Evolutionary conservation across 2,888 invertebrate species (phyloP).

Genomic region (Campoletis raptor): DNA sequence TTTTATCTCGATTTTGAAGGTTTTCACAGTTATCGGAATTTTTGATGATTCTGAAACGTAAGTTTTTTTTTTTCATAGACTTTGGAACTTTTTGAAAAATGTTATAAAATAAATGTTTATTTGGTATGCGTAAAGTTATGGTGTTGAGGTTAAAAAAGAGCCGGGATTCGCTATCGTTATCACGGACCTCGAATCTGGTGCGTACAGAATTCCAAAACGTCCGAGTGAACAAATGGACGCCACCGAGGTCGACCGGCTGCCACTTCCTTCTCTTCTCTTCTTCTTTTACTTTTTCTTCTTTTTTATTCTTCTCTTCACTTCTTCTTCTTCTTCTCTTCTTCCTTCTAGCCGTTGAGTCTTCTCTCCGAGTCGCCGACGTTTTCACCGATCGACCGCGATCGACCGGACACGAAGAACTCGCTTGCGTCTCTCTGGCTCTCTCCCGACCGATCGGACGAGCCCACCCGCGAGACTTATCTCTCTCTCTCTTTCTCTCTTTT

Average conservation of each 20-base stretch:
- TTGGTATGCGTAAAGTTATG: conserved; percentile 40
- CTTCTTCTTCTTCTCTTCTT: conserved; percentile 59
- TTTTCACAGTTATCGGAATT: background rate
- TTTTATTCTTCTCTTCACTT: conserved; percentile 62
- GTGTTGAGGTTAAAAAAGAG: conserved; percentile 28
- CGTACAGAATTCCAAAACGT: conserved; percentile 77
- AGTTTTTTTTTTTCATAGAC: background rate
- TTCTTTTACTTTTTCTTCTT: conserved; percentile 58
- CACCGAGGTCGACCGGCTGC: conserved; percentile 74
- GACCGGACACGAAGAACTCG: conserved; percentile 66
- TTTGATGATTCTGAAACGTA: background rate
- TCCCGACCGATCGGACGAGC: conserved; percentile 61
- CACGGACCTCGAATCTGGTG: conserved; percentile 76
- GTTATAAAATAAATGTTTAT: background rate
- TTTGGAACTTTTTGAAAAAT: background rate
- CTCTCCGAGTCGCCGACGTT: conserved; percentile 54
- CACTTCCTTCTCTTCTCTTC: conserved; percentile 70
- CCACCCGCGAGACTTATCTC: conserved; percentile 66
- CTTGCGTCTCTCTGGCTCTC: conserved; percentile 49
- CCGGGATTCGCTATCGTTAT: conserved; percentile 72
- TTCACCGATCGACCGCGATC: conserved; percentile 70
- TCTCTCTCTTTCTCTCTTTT: conserved; percentile 28
- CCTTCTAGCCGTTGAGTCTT: conserved; percentile 57
- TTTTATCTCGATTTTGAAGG: background rate
- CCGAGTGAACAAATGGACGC: conserved; percentile 76